Conservation (phyloP, 1,140 invertebrate genomes). For the Heliconius hermathena region DNA sequence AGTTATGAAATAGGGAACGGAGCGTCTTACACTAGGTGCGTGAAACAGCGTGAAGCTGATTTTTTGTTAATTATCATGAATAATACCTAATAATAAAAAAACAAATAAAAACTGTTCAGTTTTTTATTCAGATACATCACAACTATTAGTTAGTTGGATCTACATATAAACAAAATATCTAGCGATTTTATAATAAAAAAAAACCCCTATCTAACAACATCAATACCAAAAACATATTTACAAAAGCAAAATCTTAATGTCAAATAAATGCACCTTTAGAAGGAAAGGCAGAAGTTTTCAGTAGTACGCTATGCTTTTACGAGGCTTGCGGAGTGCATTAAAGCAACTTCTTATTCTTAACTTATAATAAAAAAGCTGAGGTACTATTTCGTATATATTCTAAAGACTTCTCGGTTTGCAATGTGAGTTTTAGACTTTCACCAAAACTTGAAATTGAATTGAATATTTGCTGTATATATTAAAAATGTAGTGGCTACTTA, state of each 20-base stretch:
- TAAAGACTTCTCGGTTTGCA: conserved; percentile 46
- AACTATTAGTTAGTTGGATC: no score
- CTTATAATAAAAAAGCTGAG: conserved; percentile 35
- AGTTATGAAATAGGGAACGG: no score
- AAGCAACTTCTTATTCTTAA: conserved; percentile 34
- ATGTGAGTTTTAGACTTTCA: conserved; percentile 55
- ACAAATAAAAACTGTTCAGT: no score
- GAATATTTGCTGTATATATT: conserved; percentile 63
- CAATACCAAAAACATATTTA: neutral
- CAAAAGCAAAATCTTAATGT: conserved; percentile 35
- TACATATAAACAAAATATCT: no score
- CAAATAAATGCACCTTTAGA: conserved; percentile 27
- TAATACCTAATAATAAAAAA: no score
- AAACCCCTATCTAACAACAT: no score
- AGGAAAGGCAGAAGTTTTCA: conserved; percentile 25
- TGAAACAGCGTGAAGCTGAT: no score
- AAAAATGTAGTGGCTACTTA: conserved; percentile 32
- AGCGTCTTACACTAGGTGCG: no score
- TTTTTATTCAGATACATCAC: no score
- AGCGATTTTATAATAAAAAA: no score
- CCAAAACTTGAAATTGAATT: conserved; percentile 56
- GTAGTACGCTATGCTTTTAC: conserved; percentile 30
- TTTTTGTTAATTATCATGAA: no score
- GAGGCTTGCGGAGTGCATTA: conserved; percentile 41
- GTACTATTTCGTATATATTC: conserved; percentile 45